Conservation (phyloP, 2,797 vertebrate species). For the Hypotaenidia philippensis region DNA sequence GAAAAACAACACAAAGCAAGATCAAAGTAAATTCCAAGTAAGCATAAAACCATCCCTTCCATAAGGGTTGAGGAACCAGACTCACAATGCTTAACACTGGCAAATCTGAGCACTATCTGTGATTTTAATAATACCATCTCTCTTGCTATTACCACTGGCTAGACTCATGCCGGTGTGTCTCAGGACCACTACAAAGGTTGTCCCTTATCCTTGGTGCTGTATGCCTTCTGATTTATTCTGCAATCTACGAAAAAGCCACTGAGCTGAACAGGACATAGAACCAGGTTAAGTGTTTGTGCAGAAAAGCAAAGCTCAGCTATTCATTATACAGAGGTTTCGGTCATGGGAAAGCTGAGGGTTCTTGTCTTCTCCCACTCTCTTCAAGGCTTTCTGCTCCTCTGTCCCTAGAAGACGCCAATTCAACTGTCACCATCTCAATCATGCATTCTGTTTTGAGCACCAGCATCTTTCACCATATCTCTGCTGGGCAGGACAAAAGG, state of each 20-base stretch:
- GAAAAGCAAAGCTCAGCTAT: not conserved
- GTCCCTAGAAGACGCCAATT: not conserved
- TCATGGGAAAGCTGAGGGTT: too few species aligned
- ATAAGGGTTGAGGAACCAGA: not conserved
- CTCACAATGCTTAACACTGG: not conserved
- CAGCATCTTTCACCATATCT: fast-evolving
- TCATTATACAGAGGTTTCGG: fast-evolving
- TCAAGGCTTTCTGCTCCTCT: fast-evolving
- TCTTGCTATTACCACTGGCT: not conserved
- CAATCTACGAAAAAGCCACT: not conserved
- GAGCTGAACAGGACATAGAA: not conserved
- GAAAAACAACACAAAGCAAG: not conserved
- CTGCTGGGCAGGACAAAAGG: not conserved
- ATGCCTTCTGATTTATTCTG: not conserved
- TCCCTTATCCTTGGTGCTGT: not conserved
- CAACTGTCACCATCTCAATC: not conserved
- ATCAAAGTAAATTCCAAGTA: not conserved
- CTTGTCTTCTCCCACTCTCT: not conserved
- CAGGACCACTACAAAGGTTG: not conserved
- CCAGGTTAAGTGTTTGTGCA: too few species aligned
- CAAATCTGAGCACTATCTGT: not conserved
- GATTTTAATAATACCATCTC: not conserved
- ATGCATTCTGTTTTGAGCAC: not conserved
- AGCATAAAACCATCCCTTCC: not conserved
- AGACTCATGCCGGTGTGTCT: fast-evolving